These are phyloP conservation scores for Gambelia wislizenii DNA, from an alignment of 2,797 vertebrate genomes.

Conservation along the genomic window DNA sequence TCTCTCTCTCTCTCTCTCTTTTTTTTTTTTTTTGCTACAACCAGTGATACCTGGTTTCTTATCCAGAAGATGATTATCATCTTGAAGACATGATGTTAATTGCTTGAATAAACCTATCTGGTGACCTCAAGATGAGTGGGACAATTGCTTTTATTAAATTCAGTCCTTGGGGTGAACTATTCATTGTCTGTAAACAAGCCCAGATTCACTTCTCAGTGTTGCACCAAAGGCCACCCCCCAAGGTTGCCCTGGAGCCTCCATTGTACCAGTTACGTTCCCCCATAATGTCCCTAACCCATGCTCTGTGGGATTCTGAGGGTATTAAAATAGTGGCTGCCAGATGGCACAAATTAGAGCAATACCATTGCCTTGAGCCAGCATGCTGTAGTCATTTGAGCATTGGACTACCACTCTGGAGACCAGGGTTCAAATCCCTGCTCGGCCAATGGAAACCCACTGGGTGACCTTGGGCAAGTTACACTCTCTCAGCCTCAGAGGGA, in stretches of 20 bases:
- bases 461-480: no score
- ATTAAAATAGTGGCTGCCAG: not conserved
- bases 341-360: not conserved
- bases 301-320: no score
- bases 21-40: constrained; percentile 49
- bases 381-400: no score
- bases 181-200: not conserved
- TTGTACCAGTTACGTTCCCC: not conserved
- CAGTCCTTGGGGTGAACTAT: not conserved
- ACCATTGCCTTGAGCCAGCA: not conserved
- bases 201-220: not conserved
- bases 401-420: no score
- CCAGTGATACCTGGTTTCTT: constrained; percentile 46
- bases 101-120: constrained; percentile 49
- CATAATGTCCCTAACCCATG: not conserved
- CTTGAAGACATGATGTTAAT: constrained; percentile 51
- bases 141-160: constrained; percentile 39
- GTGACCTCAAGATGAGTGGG: not conserved
- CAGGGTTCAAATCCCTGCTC: no score
- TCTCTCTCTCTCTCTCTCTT: no score
- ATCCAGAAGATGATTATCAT: constrained; percentile 51
- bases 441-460: no score
- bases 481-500: no score
- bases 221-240: not conserved
- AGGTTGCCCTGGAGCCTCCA: not conserved